A percentile compares a stretch with the other conserved stretches of the same genome.
Conservation (phyloP, 64 coral and sea anemone species). For the Stylophora pistillata region DNA sequence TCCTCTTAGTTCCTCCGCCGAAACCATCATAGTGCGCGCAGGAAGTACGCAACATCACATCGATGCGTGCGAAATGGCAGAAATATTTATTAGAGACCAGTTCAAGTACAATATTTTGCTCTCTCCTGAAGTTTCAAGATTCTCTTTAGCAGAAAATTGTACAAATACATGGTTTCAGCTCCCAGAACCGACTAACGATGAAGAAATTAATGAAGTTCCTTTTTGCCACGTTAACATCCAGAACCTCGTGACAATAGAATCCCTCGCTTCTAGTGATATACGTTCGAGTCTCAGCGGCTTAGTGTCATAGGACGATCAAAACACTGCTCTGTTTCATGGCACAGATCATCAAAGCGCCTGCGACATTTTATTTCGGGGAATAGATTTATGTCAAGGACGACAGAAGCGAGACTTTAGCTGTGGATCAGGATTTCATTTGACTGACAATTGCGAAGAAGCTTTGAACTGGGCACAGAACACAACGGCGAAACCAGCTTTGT, state of each 20-base stretch:
- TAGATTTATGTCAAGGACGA: conserved; percentile 43
- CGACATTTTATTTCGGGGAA: conserved; percentile 67
- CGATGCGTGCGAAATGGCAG: conserved; percentile 41
- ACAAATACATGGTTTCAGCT: conserved; percentile 16
- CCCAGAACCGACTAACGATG: neutral
- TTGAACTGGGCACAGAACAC: conserved; percentile 27
- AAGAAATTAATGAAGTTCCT: neutral
- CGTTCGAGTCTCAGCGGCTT: neutral
- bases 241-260: conserved; percentile 15
- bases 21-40: conserved; percentile 17
- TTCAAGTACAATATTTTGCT: conserved; percentile 42
- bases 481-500: conserved; percentile 56
- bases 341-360: conserved; percentile 75
- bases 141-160: neutral
- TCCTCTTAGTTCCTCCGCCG: neutral
- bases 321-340: conserved; percentile 61
- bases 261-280: neutral
- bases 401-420: conserved; percentile 75
- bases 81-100: conserved; percentile 27
- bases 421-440: conserved; percentile 78
- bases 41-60: conserved; percentile 11
- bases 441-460: conserved; percentile 36
- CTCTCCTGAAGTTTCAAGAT: neutral
- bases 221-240: neutral
- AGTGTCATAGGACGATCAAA: neutral